Evolutionary conservation across 2,888 invertebrate species (phyloP).

Genomic region (Drosophila hamatofila): DNA sequence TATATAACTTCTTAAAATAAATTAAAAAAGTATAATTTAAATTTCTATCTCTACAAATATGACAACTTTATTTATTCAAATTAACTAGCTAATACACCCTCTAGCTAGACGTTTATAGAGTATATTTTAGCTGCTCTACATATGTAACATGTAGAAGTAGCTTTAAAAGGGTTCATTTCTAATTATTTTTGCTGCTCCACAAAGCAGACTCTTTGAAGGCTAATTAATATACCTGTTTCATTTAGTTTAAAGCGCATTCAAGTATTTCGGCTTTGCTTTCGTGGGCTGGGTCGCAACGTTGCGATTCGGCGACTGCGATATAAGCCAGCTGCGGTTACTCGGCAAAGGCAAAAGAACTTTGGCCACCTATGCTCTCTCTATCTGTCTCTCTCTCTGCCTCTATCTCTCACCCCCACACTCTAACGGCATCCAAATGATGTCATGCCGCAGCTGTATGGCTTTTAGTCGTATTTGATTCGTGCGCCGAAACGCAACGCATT

Average conservation of each 20-base stretch:
- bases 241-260: background rate
- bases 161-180: background rate
- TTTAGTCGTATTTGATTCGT: conserved; percentile 21
- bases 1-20: too few relatives aligned
- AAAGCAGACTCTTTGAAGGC: background rate
- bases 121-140: background rate
- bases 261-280: background rate
- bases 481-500: conserved; percentile 18
- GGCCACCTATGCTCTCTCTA: background rate
- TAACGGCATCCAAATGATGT: conserved; percentile 23
- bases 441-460: conserved; percentile 21
- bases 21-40: too few relatives aligned
- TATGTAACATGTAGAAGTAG: background rate
- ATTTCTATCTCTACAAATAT: too few relatives aligned
- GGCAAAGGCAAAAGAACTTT: background rate
- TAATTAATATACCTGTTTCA: background rate
- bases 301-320: conserved; percentile 24
- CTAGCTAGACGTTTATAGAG: too few relatives aligned
- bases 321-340: conserved; percentile 31
- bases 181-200: background rate
- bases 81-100: too few relatives aligned
- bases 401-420: background rate
- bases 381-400: background rate
- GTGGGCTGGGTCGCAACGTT: background rate
- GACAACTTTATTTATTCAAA: too few relatives aligned